phyloP scores from a whole-genome alignment of 2,797 vertebrate genomes.

The Alauda arvensis region DNA sequence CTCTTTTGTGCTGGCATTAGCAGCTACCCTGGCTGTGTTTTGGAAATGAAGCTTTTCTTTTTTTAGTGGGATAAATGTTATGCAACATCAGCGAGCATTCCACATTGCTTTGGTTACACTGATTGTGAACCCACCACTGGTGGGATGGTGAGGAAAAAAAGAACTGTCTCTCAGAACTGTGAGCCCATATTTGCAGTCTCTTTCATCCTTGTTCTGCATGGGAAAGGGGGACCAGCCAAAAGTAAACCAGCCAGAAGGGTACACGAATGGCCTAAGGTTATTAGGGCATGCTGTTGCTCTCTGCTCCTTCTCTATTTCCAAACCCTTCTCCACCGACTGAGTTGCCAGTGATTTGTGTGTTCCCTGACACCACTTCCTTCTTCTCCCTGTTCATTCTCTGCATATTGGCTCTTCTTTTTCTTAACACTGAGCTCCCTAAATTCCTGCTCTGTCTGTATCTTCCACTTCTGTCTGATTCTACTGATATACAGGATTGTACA shows the following conservation, averaged over 20 bases:
- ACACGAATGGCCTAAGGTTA: neutral
- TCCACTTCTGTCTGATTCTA: neutral
- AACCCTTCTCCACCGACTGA: neutral
- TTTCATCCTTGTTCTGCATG: neutral
- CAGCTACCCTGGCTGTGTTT: neutral
- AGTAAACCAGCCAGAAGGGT: neutral
- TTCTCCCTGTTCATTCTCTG: neutral
- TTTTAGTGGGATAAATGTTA: neutral
- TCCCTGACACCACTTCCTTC: neutral
- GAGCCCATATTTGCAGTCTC: neutral
- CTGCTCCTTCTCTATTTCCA: neutral
- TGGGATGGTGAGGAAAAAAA: neutral
- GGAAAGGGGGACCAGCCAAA: neutral
- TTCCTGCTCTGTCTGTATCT: neutral
- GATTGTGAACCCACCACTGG: neutral
- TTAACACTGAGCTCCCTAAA: neutral
- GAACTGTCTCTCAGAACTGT: neutral
- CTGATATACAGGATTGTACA: neutral
- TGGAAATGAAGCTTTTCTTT: neutral
- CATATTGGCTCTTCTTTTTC: neutral
- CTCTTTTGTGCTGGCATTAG: constrained; percentile 24
- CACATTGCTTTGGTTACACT: neutral
- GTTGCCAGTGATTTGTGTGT: neutral
- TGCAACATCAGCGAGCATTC: neutral
- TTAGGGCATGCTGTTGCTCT: neutral